Percentiles rank a stretch among this genome's conserved stretches.
Evolutionary conservation across 2,888 invertebrate species (phyloP).

Genomic region (Lymantria dispar): DNA sequence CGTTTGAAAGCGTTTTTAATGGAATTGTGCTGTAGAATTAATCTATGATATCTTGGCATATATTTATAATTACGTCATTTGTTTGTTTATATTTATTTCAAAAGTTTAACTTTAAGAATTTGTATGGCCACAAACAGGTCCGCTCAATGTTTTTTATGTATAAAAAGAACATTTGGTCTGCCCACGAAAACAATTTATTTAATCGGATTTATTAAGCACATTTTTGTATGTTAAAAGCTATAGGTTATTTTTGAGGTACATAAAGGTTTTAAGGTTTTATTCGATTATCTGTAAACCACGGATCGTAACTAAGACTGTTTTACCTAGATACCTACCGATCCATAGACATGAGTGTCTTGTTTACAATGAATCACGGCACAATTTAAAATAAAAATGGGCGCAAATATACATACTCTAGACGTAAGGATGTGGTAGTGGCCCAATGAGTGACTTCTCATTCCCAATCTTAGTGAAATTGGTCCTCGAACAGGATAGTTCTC

Average conservation of each 20-base stretch:
- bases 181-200: not conserved
- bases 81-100: not conserved
- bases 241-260: not conserved
- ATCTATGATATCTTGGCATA: slow-evolving; percentile 3
- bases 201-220: not conserved
- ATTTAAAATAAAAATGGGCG: too few relatives aligned
- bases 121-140: not conserved
- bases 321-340: too few relatives aligned
- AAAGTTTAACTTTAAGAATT: not conserved
- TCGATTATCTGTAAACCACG: too few relatives aligned
- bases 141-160: too few relatives aligned
- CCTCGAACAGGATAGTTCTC: too few relatives aligned
- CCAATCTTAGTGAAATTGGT: too few relatives aligned
- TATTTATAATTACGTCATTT: not conserved
- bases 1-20: slow-evolving; percentile 18
- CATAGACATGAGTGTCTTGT: too few relatives aligned
- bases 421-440: too few relatives aligned
- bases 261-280: not conserved
- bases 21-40: slow-evolving; percentile 19
- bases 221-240: not conserved
- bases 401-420: too few relatives aligned
- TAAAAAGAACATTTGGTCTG: not conserved
- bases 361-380: too few relatives aligned
- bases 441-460: too few relatives aligned
- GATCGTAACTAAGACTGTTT: too few relatives aligned